A percentile compares a stretch with the other conserved stretches of the same genome.
phyloP scores from a whole-genome alignment of 1,140 invertebrate genomes.

The Ips nitidus region DNA sequence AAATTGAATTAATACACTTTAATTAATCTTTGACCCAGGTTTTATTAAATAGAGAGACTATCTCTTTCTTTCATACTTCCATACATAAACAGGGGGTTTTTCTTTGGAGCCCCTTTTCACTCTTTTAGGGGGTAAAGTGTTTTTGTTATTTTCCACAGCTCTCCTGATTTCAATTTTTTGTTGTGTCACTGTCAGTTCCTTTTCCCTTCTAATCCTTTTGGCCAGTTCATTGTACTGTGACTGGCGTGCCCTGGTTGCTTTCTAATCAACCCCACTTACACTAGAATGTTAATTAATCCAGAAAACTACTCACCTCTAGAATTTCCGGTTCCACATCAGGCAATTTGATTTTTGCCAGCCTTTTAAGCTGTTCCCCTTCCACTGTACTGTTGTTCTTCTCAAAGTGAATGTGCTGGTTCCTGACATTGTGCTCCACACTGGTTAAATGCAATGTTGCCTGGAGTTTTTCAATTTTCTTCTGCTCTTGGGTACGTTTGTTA shows the following conservation, averaged over 20 bases:
- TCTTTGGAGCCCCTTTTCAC: constrained; percentile 67
- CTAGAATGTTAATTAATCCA: not conserved
- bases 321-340: constrained; percentile 59
- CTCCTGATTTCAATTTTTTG: constrained; percentile 82
- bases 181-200: constrained; percentile 76
- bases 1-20: not conserved
- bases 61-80: constrained; percentile 81
- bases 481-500: constrained; percentile 70
- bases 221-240: constrained; percentile 76
- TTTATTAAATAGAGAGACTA: not conserved
- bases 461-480: constrained; percentile 84
- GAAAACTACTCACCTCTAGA: constrained; percentile 51
- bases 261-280: not conserved
- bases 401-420: constrained; percentile 83
- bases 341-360: constrained; percentile 62
- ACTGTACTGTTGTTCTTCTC: constrained; percentile 60
- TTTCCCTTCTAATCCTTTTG: constrained; percentile 80
- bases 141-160: constrained; percentile 68
- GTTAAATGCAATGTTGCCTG: constrained; percentile 82
- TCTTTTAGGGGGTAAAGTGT: constrained; percentile 64
- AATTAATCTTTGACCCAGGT: not conserved
- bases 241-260: constrained; percentile 61
- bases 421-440: constrained; percentile 65
- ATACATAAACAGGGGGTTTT: constrained; percentile 80
- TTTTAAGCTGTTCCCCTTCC: constrained; percentile 12